Base-by-base conservation (phyloP, 2,888 invertebrate species). In the Spilarctia lutea region DNA sequence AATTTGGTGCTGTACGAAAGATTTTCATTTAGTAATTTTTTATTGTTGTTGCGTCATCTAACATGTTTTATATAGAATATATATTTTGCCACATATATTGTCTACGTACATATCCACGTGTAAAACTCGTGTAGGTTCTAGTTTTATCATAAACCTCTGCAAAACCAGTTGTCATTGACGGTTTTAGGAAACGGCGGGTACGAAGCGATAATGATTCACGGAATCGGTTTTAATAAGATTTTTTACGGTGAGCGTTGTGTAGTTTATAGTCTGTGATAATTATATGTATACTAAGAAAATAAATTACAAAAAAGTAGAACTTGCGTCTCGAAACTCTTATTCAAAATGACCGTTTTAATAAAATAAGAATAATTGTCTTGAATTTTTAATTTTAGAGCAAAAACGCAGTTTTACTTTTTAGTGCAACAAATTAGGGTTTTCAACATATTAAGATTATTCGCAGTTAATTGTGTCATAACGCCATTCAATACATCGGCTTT, bases 181-280 rank as follows among this genome's bases (percentile, higher is more conserved):
- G 81, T 81, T 82, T 83, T 83, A 73, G 80, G 81, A 84, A 83
- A 83, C 77, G 74, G 70, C 74, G 72, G 71, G 74, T 70, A 76
- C 35, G 75, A 80, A 78, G 82, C 74, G 81, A 84, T 82, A 81
- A 85, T 89, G 89, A 88, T 90, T 89, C 89, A 88, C 88, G 88
- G 89, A 82, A 85, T 86, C 88, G 88, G 88, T 82, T 83, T 83
- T 80, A 81, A 75, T 83, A 76, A 69, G 75, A 74, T 79, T 78
- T 85, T 80, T 81, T 85, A 81, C 79, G 76, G 77, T 82, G 81
- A 82, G 72, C 81, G 81, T 84, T 75, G 78, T 74, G 73, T 76
- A 79, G 80, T 74, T 81, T 83, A 74, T 78, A 76, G 80, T 77
- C 75, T 81, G 76, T 83, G 66, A 81, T 83, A 76, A 80, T 85